A percentile compares a stretch with the other conserved stretches of the same genome.
phyloP scores from a whole-genome alignment of 1,140 invertebrate genomes.

The Philopotamus ludificatus region DNA sequence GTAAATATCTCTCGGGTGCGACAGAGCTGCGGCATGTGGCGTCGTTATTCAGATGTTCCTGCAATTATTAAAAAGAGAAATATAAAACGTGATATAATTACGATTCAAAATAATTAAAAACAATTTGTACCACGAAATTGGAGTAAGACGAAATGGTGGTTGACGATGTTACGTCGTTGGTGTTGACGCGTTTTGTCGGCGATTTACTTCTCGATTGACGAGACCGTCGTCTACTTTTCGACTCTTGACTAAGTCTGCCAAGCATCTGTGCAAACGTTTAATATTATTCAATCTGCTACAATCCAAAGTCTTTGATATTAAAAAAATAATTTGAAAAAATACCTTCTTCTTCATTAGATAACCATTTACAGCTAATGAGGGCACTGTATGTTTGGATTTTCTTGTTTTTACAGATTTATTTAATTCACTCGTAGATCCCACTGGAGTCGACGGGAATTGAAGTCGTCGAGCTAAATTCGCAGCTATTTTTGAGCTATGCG shows the following conservation, averaged over 20 bases:
- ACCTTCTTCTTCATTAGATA: conserved; percentile 36
- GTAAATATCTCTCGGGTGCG: conserved; percentile 19
- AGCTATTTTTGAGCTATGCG: conserved; percentile 19
- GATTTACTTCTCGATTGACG: conserved; percentile 24
- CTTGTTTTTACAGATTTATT: conserved; percentile 9
- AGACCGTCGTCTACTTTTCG: conserved; percentile 28
- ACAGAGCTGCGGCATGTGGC: conserved; percentile 28
- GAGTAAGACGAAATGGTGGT: conserved; percentile 29
- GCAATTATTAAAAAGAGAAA: conserved; percentile 17
- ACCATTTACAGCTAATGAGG: conserved; percentile 32
- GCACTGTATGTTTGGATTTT: conserved; percentile 21
- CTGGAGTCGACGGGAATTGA: conserved; percentile 16
- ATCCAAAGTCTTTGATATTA: too few relatives aligned
- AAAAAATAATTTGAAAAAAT: conserved; percentile 1
- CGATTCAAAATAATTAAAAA: background rate
- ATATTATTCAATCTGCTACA: conserved; percentile 10
- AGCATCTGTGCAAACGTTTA: conserved; percentile 22
- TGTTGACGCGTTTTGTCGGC: background rate
- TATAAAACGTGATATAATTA: background rate
- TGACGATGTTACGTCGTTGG: background rate
- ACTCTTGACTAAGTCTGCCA: conserved; percentile 30
- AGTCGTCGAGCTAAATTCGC: conserved; percentile 21
- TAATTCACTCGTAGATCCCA: background rate
- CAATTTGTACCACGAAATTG: conserved; percentile 31
- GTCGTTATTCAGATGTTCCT: conserved; percentile 37